Evolutionary conservation across 2,113 vertebrate species (phyloP), one percentile per base, ranked within the genome.

Genomic region (Terrapene triunguis): DNA sequence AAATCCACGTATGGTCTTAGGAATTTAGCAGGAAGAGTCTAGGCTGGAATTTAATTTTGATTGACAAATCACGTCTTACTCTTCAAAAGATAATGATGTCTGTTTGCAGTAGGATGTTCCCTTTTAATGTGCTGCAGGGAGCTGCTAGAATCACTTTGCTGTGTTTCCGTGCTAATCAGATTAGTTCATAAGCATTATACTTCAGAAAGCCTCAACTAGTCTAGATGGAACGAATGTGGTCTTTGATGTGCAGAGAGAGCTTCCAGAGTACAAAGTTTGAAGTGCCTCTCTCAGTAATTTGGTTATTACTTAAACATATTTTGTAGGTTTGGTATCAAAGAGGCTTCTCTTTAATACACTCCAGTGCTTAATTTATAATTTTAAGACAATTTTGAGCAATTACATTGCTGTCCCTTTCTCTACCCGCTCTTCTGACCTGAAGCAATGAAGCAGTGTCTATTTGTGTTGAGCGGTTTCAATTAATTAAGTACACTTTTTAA

Each of bases 161-260:
- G 29, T 90, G 47, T 91, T 95, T 96, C 94, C 89, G 88, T 95
- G 17, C 89, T 94, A 85, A 95, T 96, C 82, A 95, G 42, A 69
- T 62, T 42, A 79, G 84, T 80, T 92, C 79, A 93, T 85, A 89
- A 96, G 93, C 53, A 57, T 92, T 80, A 78, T 51, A 74, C 76
- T 91, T 22, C 0, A 93, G 62, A 69, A 97, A 96, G 82, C 32
- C 55, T 96, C 84, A 96, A 80, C 25, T 65, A 13, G 48, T 80
- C 59, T 96, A 78, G 94, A 78, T 19, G 81, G 95, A 97, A 89
- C 51, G 84, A 94, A 95, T n/a, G 11, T 90, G 95, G 57, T 96
- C 32, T 97, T 96, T 84, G 90, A 96, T 95, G 82, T 80, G 57
- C 47, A 47, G 94, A 92, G 84, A 72, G 59, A 92, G 38, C 89